A percentile compares a stretch with the other conserved stretches of the same genome.
Evolutionary conservation across 2,113 vertebrate species (phyloP).

Genomic region (Chloropsis hardwickii): DNA sequence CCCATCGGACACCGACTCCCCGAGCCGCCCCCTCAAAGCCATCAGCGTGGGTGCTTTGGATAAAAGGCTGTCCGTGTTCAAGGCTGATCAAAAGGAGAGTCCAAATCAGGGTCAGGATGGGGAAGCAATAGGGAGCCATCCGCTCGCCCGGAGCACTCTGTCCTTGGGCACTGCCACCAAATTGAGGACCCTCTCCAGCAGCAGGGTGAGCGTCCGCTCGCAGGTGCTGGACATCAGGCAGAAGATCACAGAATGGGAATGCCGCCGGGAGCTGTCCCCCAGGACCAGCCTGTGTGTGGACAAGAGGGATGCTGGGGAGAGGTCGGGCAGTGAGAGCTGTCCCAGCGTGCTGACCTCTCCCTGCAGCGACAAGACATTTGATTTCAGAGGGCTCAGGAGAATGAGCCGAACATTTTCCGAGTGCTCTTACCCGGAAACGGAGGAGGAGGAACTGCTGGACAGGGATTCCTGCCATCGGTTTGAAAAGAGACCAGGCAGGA

Average conservation of each 20-base stretch:
- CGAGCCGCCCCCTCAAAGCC: slow-evolving; percentile 78
- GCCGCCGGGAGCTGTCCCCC: slow-evolving; percentile 81
- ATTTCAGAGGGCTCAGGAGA: slow-evolving; percentile 91
- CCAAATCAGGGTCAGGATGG: slow-evolving; percentile 59
- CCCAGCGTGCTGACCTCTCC: slow-evolving; percentile 89
- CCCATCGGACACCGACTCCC: slow-evolving; percentile 67
- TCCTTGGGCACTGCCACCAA: slow-evolving; percentile 76
- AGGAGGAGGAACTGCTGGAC: slow-evolving; percentile 89
- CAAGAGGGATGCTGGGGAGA: slow-evolving; percentile 83
- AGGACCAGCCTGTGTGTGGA: slow-evolving; percentile 85
- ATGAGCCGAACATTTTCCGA: slow-evolving; percentile 96
- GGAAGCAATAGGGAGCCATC: slow-evolving; percentile 71
- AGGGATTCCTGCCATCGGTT: slow-evolving; percentile 81
- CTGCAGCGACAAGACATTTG: slow-evolving; percentile 91
- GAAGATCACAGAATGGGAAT: slow-evolving; percentile 98
- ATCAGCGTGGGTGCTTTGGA: slow-evolving; percentile 86
- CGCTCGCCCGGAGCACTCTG: slow-evolving; percentile 80
- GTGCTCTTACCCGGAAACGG: slow-evolving; percentile 91
- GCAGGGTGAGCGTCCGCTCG: slow-evolving; percentile 72
- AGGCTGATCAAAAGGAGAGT: slow-evolving; percentile 75
- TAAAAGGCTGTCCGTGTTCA: slow-evolving; percentile 83
- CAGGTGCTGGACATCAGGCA: slow-evolving; percentile 85
- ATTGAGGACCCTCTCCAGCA: slow-evolving; percentile 78
- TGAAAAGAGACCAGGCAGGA: slow-evolving; percentile 83
- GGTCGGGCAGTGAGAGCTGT: slow-evolving; percentile 86